Evolutionary conservation across 2,888 invertebrate genomes (phyloP).

Genomic region (Hermaeophaga mercurialis): DNA sequence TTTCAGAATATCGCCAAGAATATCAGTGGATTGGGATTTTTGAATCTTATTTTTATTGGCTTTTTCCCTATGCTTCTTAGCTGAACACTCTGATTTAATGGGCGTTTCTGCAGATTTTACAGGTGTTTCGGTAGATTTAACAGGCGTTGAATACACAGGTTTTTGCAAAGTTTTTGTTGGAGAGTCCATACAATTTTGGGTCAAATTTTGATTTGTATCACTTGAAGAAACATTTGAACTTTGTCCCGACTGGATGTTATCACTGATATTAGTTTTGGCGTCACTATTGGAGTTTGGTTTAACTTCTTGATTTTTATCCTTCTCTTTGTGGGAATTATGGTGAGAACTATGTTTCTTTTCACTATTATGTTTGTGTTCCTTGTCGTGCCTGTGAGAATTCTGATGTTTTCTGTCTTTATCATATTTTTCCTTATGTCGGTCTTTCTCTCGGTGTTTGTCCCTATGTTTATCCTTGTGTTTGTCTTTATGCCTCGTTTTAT

Average conservation of each 20-base stretch:
- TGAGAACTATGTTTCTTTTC: constrained; percentile 39
- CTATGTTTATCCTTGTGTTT: constrained; percentile 42
- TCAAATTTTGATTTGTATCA: not conserved
- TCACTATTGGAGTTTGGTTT: constrained; percentile 18
- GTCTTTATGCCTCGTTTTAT: constrained; percentile 38
- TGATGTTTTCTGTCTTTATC: constrained; percentile 40
- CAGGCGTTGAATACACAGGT: constrained; percentile 1
- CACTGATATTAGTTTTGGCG: constrained; percentile 9
- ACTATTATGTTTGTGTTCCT: constrained; percentile 39
- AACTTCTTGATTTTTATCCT: constrained; percentile 25
- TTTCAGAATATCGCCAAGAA: constrained; percentile 56
- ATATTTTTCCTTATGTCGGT: constrained; percentile 40
- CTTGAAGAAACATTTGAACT: constrained; percentile 5
- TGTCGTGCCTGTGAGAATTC: constrained; percentile 40
- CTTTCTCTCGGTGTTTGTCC: constrained; percentile 44
- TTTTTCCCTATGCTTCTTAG: constrained; percentile 43
- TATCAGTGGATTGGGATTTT: constrained; percentile 51
- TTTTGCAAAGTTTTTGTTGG: constrained; percentile 15
- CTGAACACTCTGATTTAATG: constrained; percentile 6
- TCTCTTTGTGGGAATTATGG: constrained; percentile 36
- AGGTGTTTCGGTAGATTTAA: constrained; percentile 5
- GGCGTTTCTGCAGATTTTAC: constrained; percentile 6
- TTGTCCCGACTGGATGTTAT: not conserved
- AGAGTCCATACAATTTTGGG: constrained; percentile 1
- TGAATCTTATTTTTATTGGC: constrained; percentile 47